Evolutionary conservation across 2,113 vertebrate species (phyloP).

Genomic region (Coptodon bakossiorum): DNA sequence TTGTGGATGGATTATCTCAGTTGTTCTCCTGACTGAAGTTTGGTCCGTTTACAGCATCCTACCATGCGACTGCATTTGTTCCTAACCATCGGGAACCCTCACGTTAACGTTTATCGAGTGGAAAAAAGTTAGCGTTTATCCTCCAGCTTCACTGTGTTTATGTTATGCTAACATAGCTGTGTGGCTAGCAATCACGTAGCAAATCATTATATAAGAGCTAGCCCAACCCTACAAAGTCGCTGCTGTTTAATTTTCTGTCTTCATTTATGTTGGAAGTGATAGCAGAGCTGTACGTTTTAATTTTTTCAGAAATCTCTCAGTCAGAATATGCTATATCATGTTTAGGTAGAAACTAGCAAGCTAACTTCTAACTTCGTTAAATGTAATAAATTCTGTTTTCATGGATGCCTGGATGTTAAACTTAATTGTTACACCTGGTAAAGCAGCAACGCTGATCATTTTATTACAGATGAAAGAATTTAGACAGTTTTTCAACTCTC

Average conservation of each 20-base stretch:
- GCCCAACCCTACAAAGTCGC: rapidly evolving
- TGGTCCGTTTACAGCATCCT: rapidly evolving
- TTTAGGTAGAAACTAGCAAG: neutral
- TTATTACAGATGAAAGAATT: neutral
- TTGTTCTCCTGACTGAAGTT: neutral
- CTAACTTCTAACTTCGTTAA: rapidly evolving
- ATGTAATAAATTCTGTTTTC: neutral
- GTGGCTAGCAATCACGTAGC: neutral
- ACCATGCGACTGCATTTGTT: neutral
- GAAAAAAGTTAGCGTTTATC: neutral
- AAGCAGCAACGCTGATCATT: neutral
- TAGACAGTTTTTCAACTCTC: neutral
- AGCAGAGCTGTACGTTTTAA: rapidly evolving
- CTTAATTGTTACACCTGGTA: neutral
- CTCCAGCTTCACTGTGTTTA: rapidly evolving
- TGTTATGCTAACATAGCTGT: neutral
- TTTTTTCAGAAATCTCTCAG: rapidly evolving
- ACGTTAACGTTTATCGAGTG: neutral
- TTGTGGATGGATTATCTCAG: neutral
- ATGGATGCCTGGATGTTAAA: neutral
- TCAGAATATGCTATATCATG: neutral
- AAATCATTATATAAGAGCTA: neutral
- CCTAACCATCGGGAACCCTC: rapidly evolving
- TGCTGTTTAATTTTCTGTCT: neutral
- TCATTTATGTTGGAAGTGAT: neutral